Percentiles rank a stretch among this genome's conserved stretches.
These are phyloP conservation scores for Pogonophryne albipinna DNA, from an alignment of 2,797 vertebrate genomes.

Conservation along the genomic window DNA sequence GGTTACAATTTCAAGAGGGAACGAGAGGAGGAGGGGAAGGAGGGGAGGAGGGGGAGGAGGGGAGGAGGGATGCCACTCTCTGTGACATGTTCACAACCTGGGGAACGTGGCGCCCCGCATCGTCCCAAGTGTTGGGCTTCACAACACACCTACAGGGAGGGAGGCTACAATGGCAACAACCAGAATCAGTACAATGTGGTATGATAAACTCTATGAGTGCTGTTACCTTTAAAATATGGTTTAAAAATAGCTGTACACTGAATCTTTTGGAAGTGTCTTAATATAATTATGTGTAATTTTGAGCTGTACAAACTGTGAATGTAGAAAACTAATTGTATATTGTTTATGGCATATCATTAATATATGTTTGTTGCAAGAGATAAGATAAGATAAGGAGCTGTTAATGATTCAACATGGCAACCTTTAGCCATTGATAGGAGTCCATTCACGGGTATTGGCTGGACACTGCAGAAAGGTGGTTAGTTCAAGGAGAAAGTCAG, in stretches of 20 bases:
- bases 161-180: slow-evolving; percentile 55
- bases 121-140: slow-evolving; percentile 64
- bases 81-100: slow-evolving; percentile 66
- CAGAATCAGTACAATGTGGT: slow-evolving; percentile 42
- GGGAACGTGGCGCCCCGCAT: slow-evolving; percentile 58
- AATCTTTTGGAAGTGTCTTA: neutral
- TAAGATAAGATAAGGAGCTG: slow-evolving; percentile 47
- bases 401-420: slow-evolving; percentile 59
- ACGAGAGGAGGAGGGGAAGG: slow-evolving; percentile 48
- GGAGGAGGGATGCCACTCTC: slow-evolving; percentile 58
- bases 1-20: slow-evolving; percentile 77
- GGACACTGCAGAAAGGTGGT: slow-evolving; percentile 84
- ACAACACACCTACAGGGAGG: slow-evolving; percentile 64
- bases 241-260: slow-evolving; percentile 4
- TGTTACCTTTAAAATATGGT: neutral
- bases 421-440: slow-evolving; percentile 70
- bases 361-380: slow-evolving; percentile 25
- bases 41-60: slow-evolving; percentile 43
- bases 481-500: slow-evolving; percentile 84
- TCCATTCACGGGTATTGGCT: slow-evolving; percentile 78
- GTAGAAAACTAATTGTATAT: slow-evolving; percentile 13
- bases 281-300: slow-evolving; percentile 4
- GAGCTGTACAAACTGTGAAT: neutral
- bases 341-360: slow-evolving; percentile 9
- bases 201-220: slow-evolving; percentile 8